phyloP scores from a whole-genome alignment of 2,888 invertebrate species.

The Andrena fulva region DNA sequence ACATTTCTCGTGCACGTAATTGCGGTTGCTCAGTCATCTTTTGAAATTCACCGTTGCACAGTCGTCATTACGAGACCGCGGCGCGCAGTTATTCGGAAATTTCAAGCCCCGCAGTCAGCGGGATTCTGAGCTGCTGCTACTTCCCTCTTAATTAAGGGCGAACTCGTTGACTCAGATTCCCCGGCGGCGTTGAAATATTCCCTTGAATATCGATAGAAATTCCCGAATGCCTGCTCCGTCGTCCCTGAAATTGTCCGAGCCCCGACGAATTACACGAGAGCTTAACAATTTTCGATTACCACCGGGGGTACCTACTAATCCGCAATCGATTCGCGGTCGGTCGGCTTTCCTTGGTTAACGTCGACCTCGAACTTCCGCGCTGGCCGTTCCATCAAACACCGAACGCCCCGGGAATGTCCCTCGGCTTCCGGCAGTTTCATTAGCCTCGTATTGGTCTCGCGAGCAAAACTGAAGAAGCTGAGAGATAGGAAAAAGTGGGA shows the following conservation, averaged over 20 bases:
- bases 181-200: not conserved
- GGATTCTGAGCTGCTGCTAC: not conserved
- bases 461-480: too few species aligned
- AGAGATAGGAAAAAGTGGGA: too few species aligned
- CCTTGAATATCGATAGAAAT: not conserved
- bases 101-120: not conserved
- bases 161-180: conserved; percentile 12
- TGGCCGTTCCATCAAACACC: conserved; percentile 4
- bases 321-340: conserved; percentile 39
- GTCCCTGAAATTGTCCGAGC: not conserved
- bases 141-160: not conserved
- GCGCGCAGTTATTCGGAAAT: conserved; percentile 1
- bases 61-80: not conserved
- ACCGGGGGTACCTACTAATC: not conserved
- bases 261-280: conserved; percentile 20
- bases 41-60: not conserved
- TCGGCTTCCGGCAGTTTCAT: conserved; percentile 33
- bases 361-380: conserved; percentile 20
- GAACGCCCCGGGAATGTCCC: conserved; percentile 32
- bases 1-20: not conserved
- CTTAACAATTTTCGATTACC: conserved; percentile 39
- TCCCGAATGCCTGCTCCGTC: not conserved
- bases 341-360: conserved; percentile 27
- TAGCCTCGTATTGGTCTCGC: conserved; percentile 6
- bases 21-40: not conserved